These are phyloP conservation scores for Sebastes hubbsi DNA, from an alignment of 2,797 vertebrate species.

Conservation along the genomic window DNA sequence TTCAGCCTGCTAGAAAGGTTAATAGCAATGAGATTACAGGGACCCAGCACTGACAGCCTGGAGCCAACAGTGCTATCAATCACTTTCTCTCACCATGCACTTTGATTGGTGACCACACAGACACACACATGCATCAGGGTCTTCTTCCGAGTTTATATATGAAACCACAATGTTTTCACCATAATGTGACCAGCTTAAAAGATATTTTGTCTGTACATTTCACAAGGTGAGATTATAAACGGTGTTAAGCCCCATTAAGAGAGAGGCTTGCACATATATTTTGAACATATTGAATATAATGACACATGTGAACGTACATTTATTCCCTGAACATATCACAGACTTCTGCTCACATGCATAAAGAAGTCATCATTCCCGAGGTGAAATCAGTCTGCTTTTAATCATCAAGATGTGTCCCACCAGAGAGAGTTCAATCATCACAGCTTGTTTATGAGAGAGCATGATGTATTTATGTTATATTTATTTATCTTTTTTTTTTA, in stretches of 20 bases:
- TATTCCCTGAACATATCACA: constrained; percentile 60
- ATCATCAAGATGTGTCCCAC: constrained; percentile 39
- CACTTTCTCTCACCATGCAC: constrained; percentile 50
- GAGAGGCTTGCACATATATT: constrained; percentile 32
- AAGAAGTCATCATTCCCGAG: constrained; percentile 36
- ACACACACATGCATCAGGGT: constrained; percentile 24
- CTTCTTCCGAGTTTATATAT: constrained; percentile 39
- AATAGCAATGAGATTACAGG: constrained; percentile 54
- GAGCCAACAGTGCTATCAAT: constrained; percentile 39
- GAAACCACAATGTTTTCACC: constrained; percentile 28
- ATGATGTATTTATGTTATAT: constrained; percentile 74
- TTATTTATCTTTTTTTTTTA: constrained; percentile 66
- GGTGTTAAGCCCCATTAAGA: background rate
- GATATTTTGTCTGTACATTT: constrained; percentile 18
- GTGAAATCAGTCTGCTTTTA: constrained; percentile 33
- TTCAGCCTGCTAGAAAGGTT: constrained; percentile 27
- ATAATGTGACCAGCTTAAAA: constrained; percentile 26
- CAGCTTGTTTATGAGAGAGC: constrained; percentile 61
- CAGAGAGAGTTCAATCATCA: constrained; percentile 46
- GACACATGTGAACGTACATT: constrained; percentile 31
- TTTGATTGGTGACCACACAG: constrained; percentile 33
- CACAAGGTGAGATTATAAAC: constrained; percentile 29
- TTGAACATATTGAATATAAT: constrained; percentile 30
- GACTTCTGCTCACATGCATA: constrained; percentile 45
- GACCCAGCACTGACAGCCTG: constrained; percentile 41